Evolutionary conservation across 2,113 vertebrate species (phyloP).

Genomic region (Chinchilla lanigera): DNA sequence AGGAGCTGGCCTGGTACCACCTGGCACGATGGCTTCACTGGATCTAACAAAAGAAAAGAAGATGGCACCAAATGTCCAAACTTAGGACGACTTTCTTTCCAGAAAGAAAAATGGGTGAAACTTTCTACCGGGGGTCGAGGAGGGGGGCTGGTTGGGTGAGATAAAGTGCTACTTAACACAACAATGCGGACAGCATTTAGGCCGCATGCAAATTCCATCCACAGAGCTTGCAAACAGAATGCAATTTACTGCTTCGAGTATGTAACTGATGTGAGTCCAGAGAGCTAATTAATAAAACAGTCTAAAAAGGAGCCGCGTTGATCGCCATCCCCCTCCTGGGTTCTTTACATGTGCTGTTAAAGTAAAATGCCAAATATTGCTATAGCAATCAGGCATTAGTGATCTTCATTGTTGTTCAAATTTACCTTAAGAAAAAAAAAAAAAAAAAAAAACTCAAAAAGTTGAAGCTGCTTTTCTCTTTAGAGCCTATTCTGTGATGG

Average conservation of each 20-base stretch:
- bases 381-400: not conserved
- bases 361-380: constrained; percentile 59
- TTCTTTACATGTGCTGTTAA: constrained; percentile 36
- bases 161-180: constrained; percentile 68
- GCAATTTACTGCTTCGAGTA: constrained; percentile 65
- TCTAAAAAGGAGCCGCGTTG: constrained; percentile 58
- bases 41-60: constrained; percentile 72
- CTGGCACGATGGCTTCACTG: constrained; percentile 48
- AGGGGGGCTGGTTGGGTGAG: constrained; percentile 39
- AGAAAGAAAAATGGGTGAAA: constrained; percentile 47
- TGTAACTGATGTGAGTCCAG: constrained; percentile 41
- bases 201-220: constrained; percentile 67
- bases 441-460: not conserved
- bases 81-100: not conserved
- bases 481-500: not conserved
- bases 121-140: not conserved
- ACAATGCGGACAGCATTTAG: constrained; percentile 68
- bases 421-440: not conserved
- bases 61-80: constrained; percentile 45
- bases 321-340: not conserved
- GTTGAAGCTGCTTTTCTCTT: constrained; percentile 1
- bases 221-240: constrained; percentile 53
- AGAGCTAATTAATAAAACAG: constrained; percentile 72
- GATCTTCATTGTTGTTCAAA: not conserved
- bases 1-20: not conserved